These are phyloP conservation scores for Gallinago undulata DNA, from an alignment of 2,113 vertebrate genomes.

Conservation along the genomic window DNA sequence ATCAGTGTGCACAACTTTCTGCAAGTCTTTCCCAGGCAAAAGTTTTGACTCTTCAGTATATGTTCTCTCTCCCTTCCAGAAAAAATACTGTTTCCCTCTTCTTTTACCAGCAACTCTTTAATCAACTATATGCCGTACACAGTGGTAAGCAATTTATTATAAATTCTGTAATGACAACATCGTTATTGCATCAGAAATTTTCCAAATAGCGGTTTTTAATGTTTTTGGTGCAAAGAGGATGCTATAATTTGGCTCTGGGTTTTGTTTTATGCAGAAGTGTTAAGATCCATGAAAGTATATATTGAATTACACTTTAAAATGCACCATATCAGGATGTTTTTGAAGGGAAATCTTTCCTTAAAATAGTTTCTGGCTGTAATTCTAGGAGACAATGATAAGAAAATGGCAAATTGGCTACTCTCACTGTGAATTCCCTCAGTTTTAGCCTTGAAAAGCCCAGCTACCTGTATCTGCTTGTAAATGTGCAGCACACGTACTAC, in stretches of 20 bases:
- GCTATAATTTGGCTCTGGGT: not conserved
- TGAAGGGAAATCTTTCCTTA: not conserved
- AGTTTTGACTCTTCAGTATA: not conserved
- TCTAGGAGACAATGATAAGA: not conserved
- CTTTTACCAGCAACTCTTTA: not conserved
- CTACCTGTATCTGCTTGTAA: not conserved
- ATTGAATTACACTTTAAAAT: conserved; percentile 1
- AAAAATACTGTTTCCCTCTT: not conserved
- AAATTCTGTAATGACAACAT: not conserved
- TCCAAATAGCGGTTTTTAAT: not conserved
- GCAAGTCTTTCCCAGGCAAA: not conserved
- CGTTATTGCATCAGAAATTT: not conserved
- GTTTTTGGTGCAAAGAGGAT: not conserved
- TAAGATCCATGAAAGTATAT: not conserved
- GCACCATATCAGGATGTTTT: not conserved
- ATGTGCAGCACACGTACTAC: not conserved
- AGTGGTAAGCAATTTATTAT: not conserved
- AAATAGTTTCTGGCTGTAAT: not conserved
- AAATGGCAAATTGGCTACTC: not conserved
- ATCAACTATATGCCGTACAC: not conserved
- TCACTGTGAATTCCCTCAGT: not conserved
- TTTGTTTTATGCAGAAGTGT: not conserved
- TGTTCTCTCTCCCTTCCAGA: not conserved
- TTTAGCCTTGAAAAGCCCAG: not conserved
- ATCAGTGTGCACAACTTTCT: not conserved